A percentile compares a stretch with the other conserved stretches of the same genome.
Conservation (phyloP, 2,888 invertebrate genomes). For the Cantharis lateralis region DNA sequence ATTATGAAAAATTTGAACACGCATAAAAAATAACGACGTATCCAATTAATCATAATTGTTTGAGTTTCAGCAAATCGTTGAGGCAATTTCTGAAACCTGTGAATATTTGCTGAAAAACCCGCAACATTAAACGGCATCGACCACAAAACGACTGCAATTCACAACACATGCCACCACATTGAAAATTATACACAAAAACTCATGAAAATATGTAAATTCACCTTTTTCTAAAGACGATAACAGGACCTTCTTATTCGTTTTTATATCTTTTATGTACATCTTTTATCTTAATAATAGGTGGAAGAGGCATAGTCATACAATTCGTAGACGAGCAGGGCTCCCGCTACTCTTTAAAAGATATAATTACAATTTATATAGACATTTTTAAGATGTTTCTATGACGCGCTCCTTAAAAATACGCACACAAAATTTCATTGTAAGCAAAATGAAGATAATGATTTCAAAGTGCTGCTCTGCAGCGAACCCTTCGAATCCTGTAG, state of each 20-base stretch:
- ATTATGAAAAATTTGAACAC: neutral
- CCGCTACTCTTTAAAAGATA: conserved; percentile 16
- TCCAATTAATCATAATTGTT: neutral
- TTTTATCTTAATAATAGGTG: conserved; percentile 20
- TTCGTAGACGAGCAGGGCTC: conserved; percentile 9
- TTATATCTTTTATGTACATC: conserved; percentile 7
- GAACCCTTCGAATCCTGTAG: conserved; percentile 7
- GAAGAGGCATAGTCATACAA: conserved; percentile 13
- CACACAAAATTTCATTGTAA: conserved; percentile 24
- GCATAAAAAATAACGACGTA: neutral
- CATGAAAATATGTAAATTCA: conserved; percentile 30
- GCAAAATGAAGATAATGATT: conserved; percentile 35
- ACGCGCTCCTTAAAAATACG: conserved; percentile 15
- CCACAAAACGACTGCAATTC: conserved; percentile 29
- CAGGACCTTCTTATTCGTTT: conserved; percentile 6
- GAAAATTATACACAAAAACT: conserved; percentile 30
- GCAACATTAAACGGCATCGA: conserved; percentile 19
- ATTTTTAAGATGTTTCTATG: conserved; percentile 21
- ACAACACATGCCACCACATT: conserved; percentile 24
- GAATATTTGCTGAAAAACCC: conserved; percentile 20
- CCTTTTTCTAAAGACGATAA: conserved; percentile 18
- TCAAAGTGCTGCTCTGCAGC: conserved; percentile 34
- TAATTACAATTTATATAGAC: conserved; percentile 28
- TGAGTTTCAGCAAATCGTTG: conserved; percentile 10
- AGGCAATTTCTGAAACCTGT: conserved; percentile 13